Evolutionary conservation across 2,888 invertebrate genomes (phyloP), one percentile per base, ranked within the genome.

Genomic region (Dyspetes luteomarginatus): DNA sequence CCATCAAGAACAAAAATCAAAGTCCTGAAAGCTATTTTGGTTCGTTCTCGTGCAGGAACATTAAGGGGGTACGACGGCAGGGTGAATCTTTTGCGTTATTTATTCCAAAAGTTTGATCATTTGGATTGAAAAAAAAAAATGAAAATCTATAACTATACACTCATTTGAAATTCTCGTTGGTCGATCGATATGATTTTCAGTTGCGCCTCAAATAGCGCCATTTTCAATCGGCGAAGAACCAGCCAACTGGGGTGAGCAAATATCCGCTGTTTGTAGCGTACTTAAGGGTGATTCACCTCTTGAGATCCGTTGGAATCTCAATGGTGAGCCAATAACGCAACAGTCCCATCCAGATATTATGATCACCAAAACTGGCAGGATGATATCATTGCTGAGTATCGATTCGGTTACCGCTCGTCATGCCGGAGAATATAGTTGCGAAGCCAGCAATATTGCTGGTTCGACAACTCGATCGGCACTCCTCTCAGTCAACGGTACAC

Each of bases 271-370:
- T 77, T 96, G 96, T 92, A 95, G 95, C 72, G 94, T 96, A 65
- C 94, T 94, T 87, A 96, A 96, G 90, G 97, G 97, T 71, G 97
- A 97, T 91, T 94, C 95, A 83, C 97, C 97, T 0, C 93, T 97
- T 68, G 94, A 95, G 86, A 94, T 96, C 79, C 94, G 94, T 76
- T 96, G 96, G 97, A 94, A 93, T 60, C 93, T 94, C 12, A 90
- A 91, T 79, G 87, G 89, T 28, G 86, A 86, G 56, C 84, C 82
- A 48, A 86, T 89, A 73, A 87, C 85, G 30, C 84, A 76, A 78
- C 82, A 82, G 77, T 86, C 78, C 17, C 88, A 90, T 82, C 87
- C 89, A 56, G 91, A 90, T 62, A 78, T 92, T 52, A 86, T 82
- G 12, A 86, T 92, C 36, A 88, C 89, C 26, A 90, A 88, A 85